A percentile compares a stretch with the other conserved stretches of the same genome.
phyloP scores from a whole-genome alignment of 2,113 vertebrate species.

The Oryzias curvinotus region DNA sequence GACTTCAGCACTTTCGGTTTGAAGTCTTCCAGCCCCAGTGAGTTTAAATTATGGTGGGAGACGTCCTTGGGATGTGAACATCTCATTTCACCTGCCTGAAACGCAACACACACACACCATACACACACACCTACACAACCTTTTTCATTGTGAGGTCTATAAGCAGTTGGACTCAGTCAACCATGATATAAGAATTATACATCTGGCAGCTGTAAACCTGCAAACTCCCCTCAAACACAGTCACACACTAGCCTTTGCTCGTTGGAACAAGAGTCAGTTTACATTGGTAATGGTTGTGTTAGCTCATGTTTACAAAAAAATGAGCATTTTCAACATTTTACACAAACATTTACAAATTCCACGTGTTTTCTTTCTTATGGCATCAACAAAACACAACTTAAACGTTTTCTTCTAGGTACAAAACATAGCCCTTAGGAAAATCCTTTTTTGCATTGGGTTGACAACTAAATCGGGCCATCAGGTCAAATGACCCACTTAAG shows the following conservation, averaged over 20 bases:
- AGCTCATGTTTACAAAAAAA: no score
- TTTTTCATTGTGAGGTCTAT: slow-evolving; percentile 67
- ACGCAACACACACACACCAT: slow-evolving; percentile 7
- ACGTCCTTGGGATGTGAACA: slow-evolving; percentile 79
- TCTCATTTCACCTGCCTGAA: slow-evolving; percentile 69
- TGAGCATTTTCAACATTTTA: no score
- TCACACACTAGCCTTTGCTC: slow-evolving; percentile 21
- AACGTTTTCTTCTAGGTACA: no score
- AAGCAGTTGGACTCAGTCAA: slow-evolving; percentile 61
- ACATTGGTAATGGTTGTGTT: no score
- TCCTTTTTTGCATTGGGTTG: no score
- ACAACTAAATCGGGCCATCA: no score
- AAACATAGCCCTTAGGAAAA: no score
- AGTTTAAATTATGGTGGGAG: slow-evolving; percentile 76
- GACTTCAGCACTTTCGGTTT: slow-evolving; percentile 72
- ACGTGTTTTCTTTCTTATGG: no score
- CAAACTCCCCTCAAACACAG: slow-evolving; percentile 40
- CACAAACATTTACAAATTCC: no score
- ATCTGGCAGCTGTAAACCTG: slow-evolving; percentile 71
- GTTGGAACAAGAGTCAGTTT: no score
- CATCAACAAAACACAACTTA: no score
- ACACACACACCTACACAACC: slow-evolving; percentile 24
- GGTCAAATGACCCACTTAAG: no score
- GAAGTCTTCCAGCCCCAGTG: slow-evolving; percentile 73
- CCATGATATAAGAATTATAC: slow-evolving; percentile 74